Base-by-base conservation (phyloP, 1,140 invertebrate species). In the Araneus ventricosus region DNA sequence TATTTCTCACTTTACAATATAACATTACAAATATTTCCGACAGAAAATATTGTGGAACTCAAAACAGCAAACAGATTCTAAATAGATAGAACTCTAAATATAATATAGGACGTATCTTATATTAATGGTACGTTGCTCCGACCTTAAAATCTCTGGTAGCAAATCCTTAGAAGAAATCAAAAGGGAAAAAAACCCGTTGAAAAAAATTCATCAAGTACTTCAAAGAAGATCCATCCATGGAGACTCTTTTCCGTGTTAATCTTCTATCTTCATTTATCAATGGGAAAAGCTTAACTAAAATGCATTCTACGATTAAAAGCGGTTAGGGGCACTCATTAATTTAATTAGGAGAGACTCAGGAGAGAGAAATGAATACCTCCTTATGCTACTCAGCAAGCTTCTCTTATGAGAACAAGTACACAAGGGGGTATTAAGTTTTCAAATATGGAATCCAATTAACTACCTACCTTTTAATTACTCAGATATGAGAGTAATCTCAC, bases 361-460 rank as follows among this genome's bases (percentile, higher is more conserved):
- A 75, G 34, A 10, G 30, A 75, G 67, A 75, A 75, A 75, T 75
- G 30, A 75, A 75, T 75, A 75, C 67, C 67, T 75, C 67, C 67
- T 75, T 34, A 75, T 14, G 34, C 34, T 75, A 10, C 30, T 5
- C 67, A 34, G 14, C 30, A 37, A 75, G 67, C 30, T 6, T 34
- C 30, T 75, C 67, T 20, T 37, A 75, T 34, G 17, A 75, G 67
- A 75, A 5, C 27, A 14, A 75, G 30, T 75, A 75, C 67, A 75
- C 34, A 75, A 75, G 67, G 30, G 67, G 67, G 67, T 75, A 75
- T 75, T 75, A 75, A 75, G 67, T 75, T 75, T 63, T 75, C 67
- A 75, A 75, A 75, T 75, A 75, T 75, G 34, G 67, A 75, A 75
- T 75, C 67, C 67, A 75, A 75, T 75, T 75, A 75, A 20, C 67